Base-by-base conservation (phyloP, 2,113 vertebrate species). In the Pelecanoides urinatrix region DNA sequence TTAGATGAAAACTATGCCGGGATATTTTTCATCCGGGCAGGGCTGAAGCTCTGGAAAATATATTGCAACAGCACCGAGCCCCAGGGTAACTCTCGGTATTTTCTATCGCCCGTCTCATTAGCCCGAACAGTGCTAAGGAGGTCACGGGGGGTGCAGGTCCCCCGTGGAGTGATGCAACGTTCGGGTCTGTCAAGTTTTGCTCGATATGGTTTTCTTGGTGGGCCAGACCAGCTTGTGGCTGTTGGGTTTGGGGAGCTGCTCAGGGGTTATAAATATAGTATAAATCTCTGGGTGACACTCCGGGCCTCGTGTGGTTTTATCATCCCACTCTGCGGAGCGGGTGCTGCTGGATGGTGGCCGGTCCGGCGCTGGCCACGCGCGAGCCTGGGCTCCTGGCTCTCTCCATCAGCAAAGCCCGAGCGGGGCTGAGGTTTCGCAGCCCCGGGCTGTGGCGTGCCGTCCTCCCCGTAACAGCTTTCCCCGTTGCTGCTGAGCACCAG, bases 161-260 rank as follows among this genome's bases (percentile, higher is more conserved):
- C 50, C 15, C 3, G 0, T 10, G 58, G 38, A 25, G 42, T 1
- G 4, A 7, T 29, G 59, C 10, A 1, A 2, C 1, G 1, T 16
- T 52, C 10, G 92, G 25, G 12, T 62, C 68, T 6, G 0, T 47
- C 11, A 1, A 0, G 3, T 50, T 78, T 80, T 62, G 6, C 47
- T 62, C 1, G 1, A 4, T 16, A 2, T 0, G 2, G 9, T 77
- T 87, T 89, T 66, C n/a, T 63, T 29, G 19, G 7, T 83, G 67
- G 66, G 25, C 53, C 34, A 34, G 59, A 7, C 27, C 36, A 15
- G 34, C 15, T 53, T 10, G 26, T 18, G 45, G 49, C 70, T 45
- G 45, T 22, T 50, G 21, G 32, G 13, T 67, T 20, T 62, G 50
- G 30, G 30, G 42, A 75, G 18, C 38, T 45, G 32, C 71, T 82